Conservation (phyloP, 2,888 invertebrate species). For the Smittia sp. region DNA sequence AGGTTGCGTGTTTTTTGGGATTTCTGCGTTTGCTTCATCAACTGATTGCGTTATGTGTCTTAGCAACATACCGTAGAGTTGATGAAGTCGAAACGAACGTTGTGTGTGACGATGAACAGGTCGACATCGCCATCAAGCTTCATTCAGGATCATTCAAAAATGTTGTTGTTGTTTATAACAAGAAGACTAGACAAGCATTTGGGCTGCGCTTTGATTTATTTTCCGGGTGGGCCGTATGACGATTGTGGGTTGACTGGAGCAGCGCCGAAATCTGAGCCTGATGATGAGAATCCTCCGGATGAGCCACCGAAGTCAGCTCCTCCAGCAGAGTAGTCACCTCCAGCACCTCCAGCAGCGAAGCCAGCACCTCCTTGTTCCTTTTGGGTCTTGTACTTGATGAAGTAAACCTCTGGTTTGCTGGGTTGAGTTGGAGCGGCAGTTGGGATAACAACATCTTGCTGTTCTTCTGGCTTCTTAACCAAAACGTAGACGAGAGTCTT, state of each 20-base stretch:
- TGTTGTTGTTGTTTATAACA: conserved; percentile 27
- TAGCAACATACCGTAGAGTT: neutral
- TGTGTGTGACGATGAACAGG: neutral
- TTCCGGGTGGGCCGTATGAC: conserved; percentile 39
- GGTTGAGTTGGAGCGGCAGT: conserved; percentile 77
- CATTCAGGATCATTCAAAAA: conserved; percentile 31
- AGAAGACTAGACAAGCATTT: conserved; percentile 40
- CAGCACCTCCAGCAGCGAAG: neutral
- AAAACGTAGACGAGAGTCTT: conserved; percentile 86
- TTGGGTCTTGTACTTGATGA: conserved; percentile 73
- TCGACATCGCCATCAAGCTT: conserved; percentile 5
- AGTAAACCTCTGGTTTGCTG: conserved; percentile 86
- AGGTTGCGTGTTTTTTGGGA: neutral
- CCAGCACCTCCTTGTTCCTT: conserved; percentile 46
- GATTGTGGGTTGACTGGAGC: conserved; percentile 25
- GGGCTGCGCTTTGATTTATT: conserved; percentile 11
- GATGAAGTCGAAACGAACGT: neutral
- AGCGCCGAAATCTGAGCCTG: neutral
- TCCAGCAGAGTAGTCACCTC: neutral
- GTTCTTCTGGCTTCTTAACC: conserved; percentile 84
- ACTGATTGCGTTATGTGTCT: neutral
- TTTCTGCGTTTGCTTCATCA: conserved; percentile 16
- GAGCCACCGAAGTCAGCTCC: neutral
- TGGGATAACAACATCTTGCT: conserved; percentile 75
- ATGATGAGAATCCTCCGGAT: conserved; percentile 7